Percentiles rank a stretch among this genome's conserved stretches.
phyloP scores from a whole-genome alignment of 1,140 invertebrate species.

The Plectrocnemia conspersa region DNA sequence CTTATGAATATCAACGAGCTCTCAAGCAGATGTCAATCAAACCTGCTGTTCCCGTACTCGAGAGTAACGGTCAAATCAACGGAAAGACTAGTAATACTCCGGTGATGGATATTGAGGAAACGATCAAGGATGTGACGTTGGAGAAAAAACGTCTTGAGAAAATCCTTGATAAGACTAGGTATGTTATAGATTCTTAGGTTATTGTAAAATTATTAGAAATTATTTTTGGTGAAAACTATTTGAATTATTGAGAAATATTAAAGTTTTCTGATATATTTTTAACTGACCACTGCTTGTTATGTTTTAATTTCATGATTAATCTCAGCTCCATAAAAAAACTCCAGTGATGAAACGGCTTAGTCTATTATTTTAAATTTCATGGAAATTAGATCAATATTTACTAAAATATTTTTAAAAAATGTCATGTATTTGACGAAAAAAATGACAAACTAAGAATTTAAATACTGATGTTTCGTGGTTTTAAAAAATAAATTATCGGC shows the following conservation, averaged over 20 bases:
- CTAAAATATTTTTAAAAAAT: no score
- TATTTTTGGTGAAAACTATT: not conserved
- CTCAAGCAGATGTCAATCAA: conserved; percentile 70
- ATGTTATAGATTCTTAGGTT: conserved; percentile 18
- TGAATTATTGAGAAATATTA: conserved; percentile 1
- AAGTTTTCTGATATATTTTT: conserved; percentile 4
- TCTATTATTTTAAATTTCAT: no score
- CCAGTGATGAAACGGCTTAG: no score
- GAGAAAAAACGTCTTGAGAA: conserved; percentile 76
- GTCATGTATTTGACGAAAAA: no score
- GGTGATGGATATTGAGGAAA: conserved; percentile 84
- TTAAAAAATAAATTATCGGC: no score
- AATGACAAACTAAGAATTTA: no score
- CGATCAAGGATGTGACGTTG: conserved; percentile 67
- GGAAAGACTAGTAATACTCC: conserved; percentile 44
- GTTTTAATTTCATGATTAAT: no score
- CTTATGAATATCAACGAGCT: conserved; percentile 92
- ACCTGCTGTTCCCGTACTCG: conserved; percentile 38
- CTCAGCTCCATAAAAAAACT: no score
- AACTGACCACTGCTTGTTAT: no score
- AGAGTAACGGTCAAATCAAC: conserved; percentile 40
- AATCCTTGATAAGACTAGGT: conserved; percentile 84
- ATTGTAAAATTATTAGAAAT: conserved; percentile 8
- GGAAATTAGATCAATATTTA: no score
- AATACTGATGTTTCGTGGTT: no score